Percentiles rank a stretch among this genome's conserved stretches.
Evolutionary conservation across 2,797 vertebrate genomes (phyloP).

Genomic region (Myotis planiceps): DNA sequence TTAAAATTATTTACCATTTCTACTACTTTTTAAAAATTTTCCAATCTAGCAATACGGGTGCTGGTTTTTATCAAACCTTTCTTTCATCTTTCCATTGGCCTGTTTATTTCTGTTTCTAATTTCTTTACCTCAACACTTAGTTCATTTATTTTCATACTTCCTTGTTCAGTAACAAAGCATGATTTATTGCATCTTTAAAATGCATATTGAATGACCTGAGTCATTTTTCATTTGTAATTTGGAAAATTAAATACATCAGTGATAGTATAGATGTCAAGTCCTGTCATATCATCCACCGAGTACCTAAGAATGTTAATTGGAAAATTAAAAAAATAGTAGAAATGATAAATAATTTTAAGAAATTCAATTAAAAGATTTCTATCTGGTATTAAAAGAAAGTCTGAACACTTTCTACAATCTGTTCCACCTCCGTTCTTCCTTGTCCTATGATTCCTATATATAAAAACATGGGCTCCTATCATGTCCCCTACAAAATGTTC

Average conservation of each 20-base stretch:
- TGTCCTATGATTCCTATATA: background rate
- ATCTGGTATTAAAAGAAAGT: background rate
- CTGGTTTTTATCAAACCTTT: background rate
- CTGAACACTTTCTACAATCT: background rate
- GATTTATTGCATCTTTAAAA: conserved; percentile 46
- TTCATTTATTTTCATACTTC: conserved; percentile 32
- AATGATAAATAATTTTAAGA: too few relatives aligned
- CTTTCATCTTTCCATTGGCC: background rate
- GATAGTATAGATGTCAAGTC: background rate
- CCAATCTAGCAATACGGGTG: background rate
- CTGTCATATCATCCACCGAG: background rate
- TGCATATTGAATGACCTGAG: background rate
- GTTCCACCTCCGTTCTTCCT: background rate
- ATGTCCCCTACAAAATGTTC: background rate
- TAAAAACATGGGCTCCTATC: background rate
- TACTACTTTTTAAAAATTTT: background rate
- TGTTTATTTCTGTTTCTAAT: background rate
- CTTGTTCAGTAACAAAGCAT: conserved; percentile 25
- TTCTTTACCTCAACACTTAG: background rate
- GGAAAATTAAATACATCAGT: background rate
- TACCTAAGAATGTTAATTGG: background rate
- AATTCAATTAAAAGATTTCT: background rate
- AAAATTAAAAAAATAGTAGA: too few relatives aligned
- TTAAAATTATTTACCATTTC: background rate
- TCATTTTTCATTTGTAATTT: conserved; percentile 36